These are phyloP conservation scores for Rhopalosiphum nymphaeae DNA, from an alignment of 2,888 invertebrate genomes.

Conservation along the genomic window DNA sequence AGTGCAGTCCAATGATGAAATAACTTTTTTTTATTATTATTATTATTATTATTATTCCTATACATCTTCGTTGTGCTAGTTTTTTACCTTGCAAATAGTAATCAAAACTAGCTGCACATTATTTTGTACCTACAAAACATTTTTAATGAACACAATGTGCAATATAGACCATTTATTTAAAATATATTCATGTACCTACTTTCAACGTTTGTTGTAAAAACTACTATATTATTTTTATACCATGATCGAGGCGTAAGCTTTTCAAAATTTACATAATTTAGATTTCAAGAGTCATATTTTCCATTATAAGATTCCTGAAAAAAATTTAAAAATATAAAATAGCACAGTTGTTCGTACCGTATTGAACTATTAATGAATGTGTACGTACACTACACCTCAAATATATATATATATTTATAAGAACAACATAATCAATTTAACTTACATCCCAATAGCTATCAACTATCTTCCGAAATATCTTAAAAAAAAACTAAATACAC, in stretches of 20 bases:
- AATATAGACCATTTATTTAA: not conserved
- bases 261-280: not conserved
- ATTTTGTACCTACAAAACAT: not conserved
- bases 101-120: not conserved
- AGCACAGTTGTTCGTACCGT: not conserved
- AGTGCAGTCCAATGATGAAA: not conserved
- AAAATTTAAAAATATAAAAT: not conserved
- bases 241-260: not conserved
- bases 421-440: not conserved
- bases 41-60: not conserved
- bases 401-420: not conserved
- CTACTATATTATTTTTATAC: not conserved
- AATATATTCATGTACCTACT: not conserved
- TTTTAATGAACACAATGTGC: not conserved
- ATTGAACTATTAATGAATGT: not conserved
- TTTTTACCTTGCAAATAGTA: not conserved
- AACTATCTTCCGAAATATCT: not conserved
- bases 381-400: not conserved
- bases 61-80: not conserved
- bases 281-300: not conserved
- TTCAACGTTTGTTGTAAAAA: not conserved
- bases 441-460: not conserved
- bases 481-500: not conserved
- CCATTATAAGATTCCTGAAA: not conserved
- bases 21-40: not conserved